Evolutionary conservation across 92 coral and sea anemone genomes (phyloP), one percentile per base, ranked within the genome.

Genomic region (Pocillopora meandrina): DNA sequence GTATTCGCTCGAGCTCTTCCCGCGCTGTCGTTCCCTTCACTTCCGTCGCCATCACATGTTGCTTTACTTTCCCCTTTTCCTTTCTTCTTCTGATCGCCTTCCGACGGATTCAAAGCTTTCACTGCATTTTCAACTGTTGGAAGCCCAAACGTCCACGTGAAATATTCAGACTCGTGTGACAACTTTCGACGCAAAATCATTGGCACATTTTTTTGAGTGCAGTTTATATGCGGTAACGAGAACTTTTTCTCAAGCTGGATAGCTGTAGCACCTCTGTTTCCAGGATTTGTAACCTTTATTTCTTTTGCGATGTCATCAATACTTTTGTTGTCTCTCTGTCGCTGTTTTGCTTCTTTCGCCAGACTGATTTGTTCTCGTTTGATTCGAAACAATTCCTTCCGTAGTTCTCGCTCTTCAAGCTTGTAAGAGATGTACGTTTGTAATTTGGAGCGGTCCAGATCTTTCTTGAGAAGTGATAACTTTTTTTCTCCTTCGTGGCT

Each of bases 271-370:
- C 84, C 88, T 33, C 93, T 80, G 76, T 87, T 87, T 18, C 90
- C 81, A 19, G 84, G 86, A 10, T 88, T 75, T 49, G 42, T 76
- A 0, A 71, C 80, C 17, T 71, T 90, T 57, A 84, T 71, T 80
- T 94, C 95, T 63, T 92, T 94, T 17, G 98, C 95, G 33, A 92
- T 66, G 67, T 94, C 98, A 36, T 94, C 95, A 14, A 94, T 62
- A 14, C 93, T 87, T 75, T 90, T 94, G 17, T 81, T 84, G 2
- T 90, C 92, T 35, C 69, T 68, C 20, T 82, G 63, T 58, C 95
- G 83, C 71, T 92, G 89, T 52, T 82, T 88, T 15, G 98, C 92
- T 80, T 94, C 95, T 47, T 85, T 80, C 56, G 90, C 87, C 59
- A 94, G 84, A 33, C 89, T 92, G 13, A 75, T 77, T 61, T 92